phyloP scores from a whole-genome alignment of 1,140 invertebrate genomes.

The Popillia japonica region DNA sequence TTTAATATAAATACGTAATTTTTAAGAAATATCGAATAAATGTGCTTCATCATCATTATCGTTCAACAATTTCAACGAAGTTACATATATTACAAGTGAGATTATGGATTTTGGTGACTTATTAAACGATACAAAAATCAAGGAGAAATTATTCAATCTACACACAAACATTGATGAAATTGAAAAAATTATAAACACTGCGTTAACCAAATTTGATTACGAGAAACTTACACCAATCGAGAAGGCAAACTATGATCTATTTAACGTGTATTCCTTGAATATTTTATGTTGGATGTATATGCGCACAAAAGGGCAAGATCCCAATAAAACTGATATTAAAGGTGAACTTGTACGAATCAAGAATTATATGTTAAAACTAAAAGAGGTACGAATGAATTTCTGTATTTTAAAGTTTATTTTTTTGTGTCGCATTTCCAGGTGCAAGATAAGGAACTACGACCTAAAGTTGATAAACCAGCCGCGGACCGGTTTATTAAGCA shows the following conservation, averaged over 20 bases:
- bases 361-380: slow-evolving; percentile 66
- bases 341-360: slow-evolving; percentile 67
- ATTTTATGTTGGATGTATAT: slow-evolving; percentile 69
- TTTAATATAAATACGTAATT: too few relatives aligned
- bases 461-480: slow-evolving; percentile 64
- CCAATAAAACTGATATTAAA: slow-evolving; percentile 65
- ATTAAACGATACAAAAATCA: slow-evolving; percentile 60
- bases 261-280: slow-evolving; percentile 66
- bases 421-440: slow-evolving; percentile 45
- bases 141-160: slow-evolving; percentile 63
- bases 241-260: slow-evolving; percentile 69
- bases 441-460: slow-evolving; percentile 65
- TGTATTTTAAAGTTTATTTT: too few relatives aligned
- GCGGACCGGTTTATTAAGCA: slow-evolving; percentile 68
- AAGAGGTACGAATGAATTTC: slow-evolving; percentile 58
- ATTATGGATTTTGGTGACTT: slow-evolving; percentile 60
- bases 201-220: slow-evolving; percentile 55
- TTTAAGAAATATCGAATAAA: too few relatives aligned
- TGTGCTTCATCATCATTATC: too few relatives aligned
- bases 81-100: not conserved
- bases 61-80: too few relatives aligned
- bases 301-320: slow-evolving; percentile 66
- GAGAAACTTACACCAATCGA: slow-evolving; percentile 64
- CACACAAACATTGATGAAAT: slow-evolving; percentile 64
- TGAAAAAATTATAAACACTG: slow-evolving; percentile 59